Percentiles rank a stretch among this genome's conserved stretches.
phyloP scores from a whole-genome alignment of 2,113 vertebrate species.

The Lamprotornis superbus region DNA sequence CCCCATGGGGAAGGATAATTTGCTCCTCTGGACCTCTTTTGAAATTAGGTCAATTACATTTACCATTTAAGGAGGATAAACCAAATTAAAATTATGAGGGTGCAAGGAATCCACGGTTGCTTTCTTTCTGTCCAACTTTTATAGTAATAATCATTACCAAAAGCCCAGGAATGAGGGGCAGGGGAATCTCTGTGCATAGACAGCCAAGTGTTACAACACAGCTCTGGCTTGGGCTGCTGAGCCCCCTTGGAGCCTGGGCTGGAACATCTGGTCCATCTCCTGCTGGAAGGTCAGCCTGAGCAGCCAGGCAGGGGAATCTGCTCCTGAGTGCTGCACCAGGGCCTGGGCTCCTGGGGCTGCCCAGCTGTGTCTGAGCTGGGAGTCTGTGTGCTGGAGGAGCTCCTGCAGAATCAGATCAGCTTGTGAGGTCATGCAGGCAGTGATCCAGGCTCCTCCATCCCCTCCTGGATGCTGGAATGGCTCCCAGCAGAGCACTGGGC shows the following conservation, averaged over 20 bases:
- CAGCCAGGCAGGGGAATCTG: background rate
- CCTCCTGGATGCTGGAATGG: background rate
- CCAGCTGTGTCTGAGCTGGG: background rate
- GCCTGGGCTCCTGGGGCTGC: background rate
- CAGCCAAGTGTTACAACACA: conserved; percentile 22
- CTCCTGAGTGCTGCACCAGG: fast-evolving
- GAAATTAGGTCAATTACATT: background rate
- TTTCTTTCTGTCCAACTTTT: background rate
- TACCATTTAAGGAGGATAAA: background rate
- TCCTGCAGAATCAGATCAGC: background rate
- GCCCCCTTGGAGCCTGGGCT: background rate
- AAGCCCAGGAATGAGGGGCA: background rate
- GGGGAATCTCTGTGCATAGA: background rate
- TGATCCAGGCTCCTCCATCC: fast-evolving
- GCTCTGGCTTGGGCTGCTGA: background rate
- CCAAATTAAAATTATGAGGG: background rate
- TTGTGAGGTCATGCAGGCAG: background rate
- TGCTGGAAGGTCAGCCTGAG: background rate
- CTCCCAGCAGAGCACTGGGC: background rate
- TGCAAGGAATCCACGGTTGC: background rate
- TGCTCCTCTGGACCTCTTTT: background rate
- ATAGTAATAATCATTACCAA: background rate
- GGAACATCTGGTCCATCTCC: conserved; percentile 16
- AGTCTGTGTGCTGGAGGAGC: fast-evolving
- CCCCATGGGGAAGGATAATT: background rate